phyloP scores from a whole-genome alignment of 2,888 invertebrate species.

The Drosophila nr. medialis region DNA sequence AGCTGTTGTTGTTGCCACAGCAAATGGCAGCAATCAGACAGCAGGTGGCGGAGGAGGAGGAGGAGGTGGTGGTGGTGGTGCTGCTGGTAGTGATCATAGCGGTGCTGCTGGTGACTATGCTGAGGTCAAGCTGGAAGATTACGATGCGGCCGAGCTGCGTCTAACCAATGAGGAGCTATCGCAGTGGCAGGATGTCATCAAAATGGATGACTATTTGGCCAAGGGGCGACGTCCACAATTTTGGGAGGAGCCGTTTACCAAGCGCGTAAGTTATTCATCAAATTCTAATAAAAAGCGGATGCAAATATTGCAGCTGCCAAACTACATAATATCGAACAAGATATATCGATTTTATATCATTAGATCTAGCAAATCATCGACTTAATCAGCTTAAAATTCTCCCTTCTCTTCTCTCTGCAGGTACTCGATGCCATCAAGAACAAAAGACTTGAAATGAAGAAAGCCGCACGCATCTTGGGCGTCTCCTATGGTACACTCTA shows the following conservation, averaged over 20 bases:
- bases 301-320: background rate
- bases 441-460: constrained; percentile 97
- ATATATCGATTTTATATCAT: background rate
- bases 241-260: constrained; percentile 96
- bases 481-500: constrained; percentile 96
- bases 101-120: constrained; percentile 62
- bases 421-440: constrained; percentile 95
- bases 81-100: constrained; percentile 18
- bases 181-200: constrained; percentile 89
- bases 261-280: constrained; percentile 85
- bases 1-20: constrained; percentile 54
- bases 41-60: background rate
- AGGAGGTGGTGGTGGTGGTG: background rate
- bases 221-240: constrained; percentile 95
- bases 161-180: constrained; percentile 82
- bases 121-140: constrained; percentile 81
- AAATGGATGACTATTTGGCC: constrained; percentile 93
- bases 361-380: background rate
- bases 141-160: constrained; percentile 78
- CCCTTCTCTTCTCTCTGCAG: constrained; percentile 73
- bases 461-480: constrained; percentile 94
- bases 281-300: background rate
- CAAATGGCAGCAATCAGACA: constrained; percentile 36
- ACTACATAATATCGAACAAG: background rate
- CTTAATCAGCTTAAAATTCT: background rate